Percentiles rank a stretch among this genome's conserved stretches.
phyloP scores from a whole-genome alignment of 2,797 vertebrate genomes.

The Antrozous pallidus region DNA sequence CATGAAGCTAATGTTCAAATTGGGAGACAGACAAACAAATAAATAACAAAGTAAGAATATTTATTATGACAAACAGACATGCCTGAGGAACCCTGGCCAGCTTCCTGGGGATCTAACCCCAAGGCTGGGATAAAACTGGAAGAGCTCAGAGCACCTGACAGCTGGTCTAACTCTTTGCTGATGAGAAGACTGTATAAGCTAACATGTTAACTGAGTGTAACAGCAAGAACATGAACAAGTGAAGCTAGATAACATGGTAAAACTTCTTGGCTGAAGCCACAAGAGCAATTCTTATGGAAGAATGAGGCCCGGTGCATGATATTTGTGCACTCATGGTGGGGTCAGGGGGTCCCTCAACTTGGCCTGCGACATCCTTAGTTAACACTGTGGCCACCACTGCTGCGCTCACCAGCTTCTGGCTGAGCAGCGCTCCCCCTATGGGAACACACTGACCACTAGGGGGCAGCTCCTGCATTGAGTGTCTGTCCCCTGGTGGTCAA shows the following conservation, averaged over 20 bases:
- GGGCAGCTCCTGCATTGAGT: no score
- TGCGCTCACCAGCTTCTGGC: no score
- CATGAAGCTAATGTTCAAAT: not conserved
- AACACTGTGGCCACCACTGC: no score
- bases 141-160: not conserved
- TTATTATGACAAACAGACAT: not conserved
- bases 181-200: not conserved
- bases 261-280: not conserved
- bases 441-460: no score
- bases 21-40: not conserved
- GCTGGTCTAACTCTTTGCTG: not conserved
- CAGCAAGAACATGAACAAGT: not conserved
- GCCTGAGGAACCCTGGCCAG: not conserved
- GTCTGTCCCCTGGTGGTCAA: no score
- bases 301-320: not conserved
- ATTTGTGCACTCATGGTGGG: no score
- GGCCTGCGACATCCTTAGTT: no score
- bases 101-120: not conserved
- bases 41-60: not conserved
- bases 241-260: not conserved
- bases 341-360: fast-evolving
- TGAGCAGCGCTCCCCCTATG: no score
- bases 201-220: not conserved
- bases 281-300: not conserved
- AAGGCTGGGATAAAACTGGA: not conserved